phyloP scores from a whole-genome alignment of 2,113 vertebrate species.

The Diadophis punctatus region DNA sequence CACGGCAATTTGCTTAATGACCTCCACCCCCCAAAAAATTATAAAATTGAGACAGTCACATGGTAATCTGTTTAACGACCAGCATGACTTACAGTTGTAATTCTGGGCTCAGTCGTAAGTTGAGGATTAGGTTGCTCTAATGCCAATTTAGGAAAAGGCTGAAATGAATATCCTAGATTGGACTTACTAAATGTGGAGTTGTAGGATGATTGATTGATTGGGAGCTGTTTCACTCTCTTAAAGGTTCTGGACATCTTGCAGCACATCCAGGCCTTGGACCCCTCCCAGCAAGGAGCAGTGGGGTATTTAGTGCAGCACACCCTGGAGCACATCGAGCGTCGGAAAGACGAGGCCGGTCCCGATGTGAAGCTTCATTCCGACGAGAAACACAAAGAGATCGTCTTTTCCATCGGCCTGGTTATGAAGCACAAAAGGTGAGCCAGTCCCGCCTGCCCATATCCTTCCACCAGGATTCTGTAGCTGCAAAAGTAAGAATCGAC shows the following conservation, averaged over 20 bases:
- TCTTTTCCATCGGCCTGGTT: slow-evolving; percentile 87
- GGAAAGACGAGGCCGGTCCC: slow-evolving; percentile 83
- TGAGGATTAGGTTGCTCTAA: no score
- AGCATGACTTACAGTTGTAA: no score
- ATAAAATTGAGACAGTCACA: no score
- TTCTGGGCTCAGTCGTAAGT: no score
- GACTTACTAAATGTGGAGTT: neutral
- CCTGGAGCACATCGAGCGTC: slow-evolving; percentile 92
- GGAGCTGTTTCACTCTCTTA: slow-evolving; percentile 24
- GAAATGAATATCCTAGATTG: neutral
- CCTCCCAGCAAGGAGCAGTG: slow-evolving; percentile 90
- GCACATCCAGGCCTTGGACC: slow-evolving; percentile 93
- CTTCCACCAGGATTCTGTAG: neutral
- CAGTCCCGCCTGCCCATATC: no score
- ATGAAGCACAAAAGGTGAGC: slow-evolving; percentile 96
- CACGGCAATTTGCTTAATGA: no score
- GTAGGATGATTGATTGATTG: neutral
- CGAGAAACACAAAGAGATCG: slow-evolving; percentile 85
- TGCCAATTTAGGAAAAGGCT: neutral
- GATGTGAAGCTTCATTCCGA: slow-evolving; percentile 84
- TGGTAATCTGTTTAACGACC: neutral
- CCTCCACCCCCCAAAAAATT: no score
- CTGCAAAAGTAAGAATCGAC: neutral
- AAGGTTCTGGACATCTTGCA: slow-evolving; percentile 97
- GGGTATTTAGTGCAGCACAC: slow-evolving; percentile 96